Base-by-base conservation (phyloP, 2,113 vertebrate species). In the Percina caprodes region DNA sequence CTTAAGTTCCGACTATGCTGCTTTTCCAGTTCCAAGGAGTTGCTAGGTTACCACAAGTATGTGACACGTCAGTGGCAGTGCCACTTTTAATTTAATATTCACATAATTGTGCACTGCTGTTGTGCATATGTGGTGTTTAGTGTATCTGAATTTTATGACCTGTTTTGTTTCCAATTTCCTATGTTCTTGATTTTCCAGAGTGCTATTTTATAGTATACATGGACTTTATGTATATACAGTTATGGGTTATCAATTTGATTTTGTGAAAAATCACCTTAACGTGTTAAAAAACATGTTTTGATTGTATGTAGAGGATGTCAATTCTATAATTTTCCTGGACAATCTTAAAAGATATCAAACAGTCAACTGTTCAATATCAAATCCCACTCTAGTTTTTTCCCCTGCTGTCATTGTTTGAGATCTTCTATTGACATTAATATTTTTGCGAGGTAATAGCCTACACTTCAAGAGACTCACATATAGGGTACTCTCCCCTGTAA, bases 1-100 rank as follows among this genome's bases (percentile, higher is more conserved):
- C 15, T 66, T 19, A 65, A 26, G 24, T 51, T 56, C 26, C 33
- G 49, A 77, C 42, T n/a, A 18, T 10, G 16, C 49, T 46, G 61
- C 24, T 61, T 59, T 60, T 55, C 9, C 5, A 12, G 61, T 39
- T n/a, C 21, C 68, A 65, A 92, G 12, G 95, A 94, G 69, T 92
- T 98, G 80, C 89, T 88, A 0, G 96, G 96, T 2, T 97, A 96
- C 92, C 91, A 90, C 75, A 95, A 95, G 11, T 66, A 88, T 69
- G 77, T 90, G 77, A 65, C 88, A 0, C 90, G 63, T 49, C 93
- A 90, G 77, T 96, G 96, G 95, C 86, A 94, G 42, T 30, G 54
- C 21, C 24, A 77, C 62, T 68, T 60, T 67, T 19, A 24, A 74
- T 69, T 35, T 55, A 10, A 30, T 24, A 2, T 51, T 58, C 56